Conservation (phyloP, 2,888 invertebrate genomes). For the Cactoblastis cactorum region DNA sequence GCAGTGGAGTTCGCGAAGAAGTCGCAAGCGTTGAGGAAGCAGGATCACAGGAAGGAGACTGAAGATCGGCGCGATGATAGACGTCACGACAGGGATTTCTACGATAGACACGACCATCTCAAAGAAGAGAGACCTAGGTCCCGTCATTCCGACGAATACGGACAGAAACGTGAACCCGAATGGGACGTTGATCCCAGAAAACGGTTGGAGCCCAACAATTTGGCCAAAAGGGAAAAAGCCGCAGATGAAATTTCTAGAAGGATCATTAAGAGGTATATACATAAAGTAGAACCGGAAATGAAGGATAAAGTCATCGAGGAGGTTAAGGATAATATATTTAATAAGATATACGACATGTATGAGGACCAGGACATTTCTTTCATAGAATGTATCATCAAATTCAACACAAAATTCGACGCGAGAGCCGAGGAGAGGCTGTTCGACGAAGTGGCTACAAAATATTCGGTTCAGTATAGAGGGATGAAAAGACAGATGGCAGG, state of each 20-base stretch:
- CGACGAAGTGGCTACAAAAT: conserved; percentile 43
- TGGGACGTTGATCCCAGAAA: conserved; percentile 17
- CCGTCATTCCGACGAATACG: conserved; percentile 9
- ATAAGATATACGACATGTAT: conserved; percentile 50
- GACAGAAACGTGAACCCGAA: conserved; percentile 13
- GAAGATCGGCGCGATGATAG: conserved; percentile 29
- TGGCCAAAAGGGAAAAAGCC: conserved; percentile 52
- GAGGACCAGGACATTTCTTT: conserved; percentile 53
- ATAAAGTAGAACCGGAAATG: conserved; percentile 33
- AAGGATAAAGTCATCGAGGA: conserved; percentile 41
- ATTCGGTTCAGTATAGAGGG: conserved; percentile 41
- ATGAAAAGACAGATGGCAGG: conserved; percentile 51
- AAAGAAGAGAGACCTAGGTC: conserved; percentile 23
- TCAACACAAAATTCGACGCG: conserved; percentile 43
- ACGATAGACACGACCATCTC: conserved; percentile 21
- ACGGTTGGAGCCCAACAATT: conserved; percentile 21
- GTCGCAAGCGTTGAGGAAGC: conserved; percentile 46
- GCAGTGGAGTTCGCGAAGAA: conserved; percentile 56
- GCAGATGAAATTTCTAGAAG: conserved; percentile 46
- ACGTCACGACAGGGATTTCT: conserved; percentile 15
- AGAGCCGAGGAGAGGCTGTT: conserved; percentile 51
- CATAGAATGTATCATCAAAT: conserved; percentile 59
- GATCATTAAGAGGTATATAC: conserved; percentile 41
- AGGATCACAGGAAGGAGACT: conserved; percentile 26
- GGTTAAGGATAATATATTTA: conserved; percentile 34